Evolutionary conservation across 2,797 vertebrate genomes (phyloP).

Genomic region (Pteropus rufus): DNA sequence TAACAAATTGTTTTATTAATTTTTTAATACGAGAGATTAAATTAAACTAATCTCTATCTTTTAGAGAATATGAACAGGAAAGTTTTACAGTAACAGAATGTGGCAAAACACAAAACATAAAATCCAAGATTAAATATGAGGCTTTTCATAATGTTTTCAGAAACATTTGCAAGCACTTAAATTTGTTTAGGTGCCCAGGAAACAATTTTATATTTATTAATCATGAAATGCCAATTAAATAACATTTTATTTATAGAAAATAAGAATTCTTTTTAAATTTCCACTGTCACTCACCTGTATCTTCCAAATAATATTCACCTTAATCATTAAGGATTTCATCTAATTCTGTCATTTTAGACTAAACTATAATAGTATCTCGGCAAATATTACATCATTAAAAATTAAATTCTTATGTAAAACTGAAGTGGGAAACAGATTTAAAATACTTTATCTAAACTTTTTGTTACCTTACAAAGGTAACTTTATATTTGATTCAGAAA

Average conservation of each 20-base stretch:
- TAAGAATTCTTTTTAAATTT: background rate
- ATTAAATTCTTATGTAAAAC: background rate
- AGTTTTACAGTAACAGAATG: constrained; percentile 1
- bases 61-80: background rate
- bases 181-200: background rate
- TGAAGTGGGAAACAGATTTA: background rate
- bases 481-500: background rate
- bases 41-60: background rate
- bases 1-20: background rate
- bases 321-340: background rate
- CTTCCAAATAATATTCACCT: background rate
- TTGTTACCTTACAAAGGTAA: background rate
- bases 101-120: background rate
- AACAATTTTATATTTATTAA: background rate
- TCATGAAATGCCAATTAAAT: constrained; percentile 1
- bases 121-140: background rate
- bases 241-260: background rate
- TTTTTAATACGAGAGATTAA: background rate
- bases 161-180: background rate
- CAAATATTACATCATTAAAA: background rate
- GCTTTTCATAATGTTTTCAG: background rate
- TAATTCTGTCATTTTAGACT: background rate
- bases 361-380: background rate
- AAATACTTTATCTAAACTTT: background rate
- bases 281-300: background rate